phyloP scores from a whole-genome alignment of 2,113 vertebrate species.

The Polypterus senegalus region DNA sequence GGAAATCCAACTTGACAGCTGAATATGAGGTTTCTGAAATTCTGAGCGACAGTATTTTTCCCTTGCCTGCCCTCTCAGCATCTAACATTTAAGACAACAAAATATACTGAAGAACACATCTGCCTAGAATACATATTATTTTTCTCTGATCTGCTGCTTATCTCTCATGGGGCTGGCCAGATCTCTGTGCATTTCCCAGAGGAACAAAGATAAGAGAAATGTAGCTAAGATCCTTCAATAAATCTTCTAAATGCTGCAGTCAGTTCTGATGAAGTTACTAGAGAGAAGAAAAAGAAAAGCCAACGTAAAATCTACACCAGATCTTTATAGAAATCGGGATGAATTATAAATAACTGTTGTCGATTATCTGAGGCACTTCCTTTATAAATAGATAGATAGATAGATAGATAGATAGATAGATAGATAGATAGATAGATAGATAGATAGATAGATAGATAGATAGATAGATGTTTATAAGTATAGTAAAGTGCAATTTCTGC shows the following conservation, averaged over 20 bases:
- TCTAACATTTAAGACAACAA: constrained; percentile 14
- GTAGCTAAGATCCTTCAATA: constrained; percentile 34
- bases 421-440: no score
- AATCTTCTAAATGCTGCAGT: constrained; percentile 42
- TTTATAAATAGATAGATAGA: no score
- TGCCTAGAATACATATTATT: constrained; percentile 32
- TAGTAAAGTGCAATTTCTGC: no score
- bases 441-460: no score
- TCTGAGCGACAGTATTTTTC: constrained; percentile 23
- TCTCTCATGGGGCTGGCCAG: constrained; percentile 32
- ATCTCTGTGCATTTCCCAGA: constrained; percentile 25
- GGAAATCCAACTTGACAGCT: constrained; percentile 25
- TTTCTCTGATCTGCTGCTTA: constrained; percentile 33
- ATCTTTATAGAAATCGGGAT: not conserved
- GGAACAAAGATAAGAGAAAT: constrained; percentile 29
- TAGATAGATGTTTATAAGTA: no score
- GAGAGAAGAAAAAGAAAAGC: constrained; percentile 5
- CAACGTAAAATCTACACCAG: not conserved
- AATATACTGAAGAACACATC: constrained; percentile 33
- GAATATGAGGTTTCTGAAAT: constrained; percentile 22
- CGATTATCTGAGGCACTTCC: no score
- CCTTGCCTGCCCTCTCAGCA: constrained; percentile 23
- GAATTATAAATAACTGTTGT: no score
- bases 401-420: no score
- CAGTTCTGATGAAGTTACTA: constrained; percentile 34